Evolutionary conservation across 2,888 invertebrate species (phyloP).

Genomic region (Stenurella melanura): DNA sequence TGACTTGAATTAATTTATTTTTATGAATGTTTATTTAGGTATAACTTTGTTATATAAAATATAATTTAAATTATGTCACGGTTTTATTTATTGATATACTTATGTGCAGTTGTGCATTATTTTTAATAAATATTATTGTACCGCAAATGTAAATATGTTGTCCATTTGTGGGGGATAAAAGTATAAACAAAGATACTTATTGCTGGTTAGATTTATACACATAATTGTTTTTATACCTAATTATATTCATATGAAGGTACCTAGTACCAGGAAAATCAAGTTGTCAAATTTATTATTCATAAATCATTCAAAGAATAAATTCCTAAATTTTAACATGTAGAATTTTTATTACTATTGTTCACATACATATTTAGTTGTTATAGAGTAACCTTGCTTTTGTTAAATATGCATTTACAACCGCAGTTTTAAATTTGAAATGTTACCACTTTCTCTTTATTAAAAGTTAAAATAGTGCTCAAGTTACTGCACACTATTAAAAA

Average conservation of each 20-base stretch:
- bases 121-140: conserved; percentile 31
- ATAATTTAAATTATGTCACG: conserved; percentile 37
- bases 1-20: conserved; percentile 17
- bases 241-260: background rate
- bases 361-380: too few species aligned
- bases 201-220: conserved; percentile 1
- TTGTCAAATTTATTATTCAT: background rate
- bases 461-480: too few species aligned
- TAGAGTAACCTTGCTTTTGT: too few species aligned
- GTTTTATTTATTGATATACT: conserved; percentile 32
- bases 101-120: conserved; percentile 32
- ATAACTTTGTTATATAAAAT: conserved; percentile 24
- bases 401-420: too few species aligned
- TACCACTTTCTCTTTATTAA: too few species aligned
- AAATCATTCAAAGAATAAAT: background rate
- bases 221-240: background rate
- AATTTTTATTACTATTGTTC: background rate
- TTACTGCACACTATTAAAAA: too few species aligned
- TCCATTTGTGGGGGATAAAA: background rate
- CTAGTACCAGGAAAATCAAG: background rate
- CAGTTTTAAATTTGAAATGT: too few species aligned
- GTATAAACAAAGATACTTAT: background rate
- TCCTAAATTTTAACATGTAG: conserved; percentile 3
- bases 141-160: conserved; percentile 25
- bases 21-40: conserved; percentile 14